Base-by-base conservation (phyloP, 2,888 invertebrate genomes). In the Aphidoletes aphidimyza region DNA sequence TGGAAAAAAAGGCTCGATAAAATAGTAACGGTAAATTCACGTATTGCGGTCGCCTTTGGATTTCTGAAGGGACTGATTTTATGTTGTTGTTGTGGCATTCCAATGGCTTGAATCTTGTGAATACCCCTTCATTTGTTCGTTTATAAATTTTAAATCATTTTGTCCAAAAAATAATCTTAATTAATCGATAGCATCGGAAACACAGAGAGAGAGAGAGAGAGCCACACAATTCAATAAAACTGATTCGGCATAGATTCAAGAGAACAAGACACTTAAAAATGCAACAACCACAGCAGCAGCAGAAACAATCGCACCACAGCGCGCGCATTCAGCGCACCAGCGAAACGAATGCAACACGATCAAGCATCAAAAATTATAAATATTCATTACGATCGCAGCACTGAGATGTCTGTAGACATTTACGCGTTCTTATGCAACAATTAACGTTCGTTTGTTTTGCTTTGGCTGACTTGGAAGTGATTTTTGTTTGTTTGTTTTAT, bases 341-440 rank as follows among this genome's bases (percentile, higher is more conserved):
- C 42, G 42, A 19, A 54, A 22, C 26, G 26, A 54, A 54, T 54
- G 42, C 42, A 42, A 42, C 42, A 42, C 42, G 42, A 42, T 3
- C 30, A 69, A 69, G 9, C 69, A 69, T 69, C 69, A 81, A 81
- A 81, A 81, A 81, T 81, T 81, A 81, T 81, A 81, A 81, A 81
- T 81, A 81, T 81, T 81, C 81, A 81, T 81, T 81, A 81, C 81
- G 22, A 81, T 81, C 81, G 2, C 22, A 54, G 54, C n/a, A 22
- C 54, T 22, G 39, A 0, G 37, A 81, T 81, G 69, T 69, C 69
- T 30, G n/a, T 37, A 81, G 37, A 81, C 81, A 81, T 81, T 81
- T 81, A 81, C 81, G 81, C 81, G 81, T 81, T 81, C 81, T 81
- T 81, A 81, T 81, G 81, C 81, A 81, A 81, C 69, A 69, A 69